phyloP scores from a whole-genome alignment of 2,113 vertebrate genomes.

The Capra hircus region DNA sequence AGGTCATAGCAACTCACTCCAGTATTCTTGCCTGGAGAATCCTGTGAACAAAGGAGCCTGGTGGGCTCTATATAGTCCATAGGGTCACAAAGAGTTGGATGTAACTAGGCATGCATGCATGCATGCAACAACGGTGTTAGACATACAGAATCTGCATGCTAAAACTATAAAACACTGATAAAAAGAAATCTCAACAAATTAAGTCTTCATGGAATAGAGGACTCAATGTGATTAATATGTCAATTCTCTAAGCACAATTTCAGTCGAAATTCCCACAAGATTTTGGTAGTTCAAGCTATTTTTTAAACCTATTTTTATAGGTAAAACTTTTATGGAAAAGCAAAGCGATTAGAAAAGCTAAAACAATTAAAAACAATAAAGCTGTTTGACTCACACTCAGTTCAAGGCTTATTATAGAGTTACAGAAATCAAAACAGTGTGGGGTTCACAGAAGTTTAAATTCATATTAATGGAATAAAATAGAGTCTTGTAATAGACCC shows the following conservation, averaged over 20 bases:
- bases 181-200: not conserved
- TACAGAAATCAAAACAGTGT: not conserved
- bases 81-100: not conserved
- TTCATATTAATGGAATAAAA: not conserved
- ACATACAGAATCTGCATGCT: not conserved
- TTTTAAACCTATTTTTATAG: not conserved
- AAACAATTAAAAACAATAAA: not conserved
- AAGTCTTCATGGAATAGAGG: not conserved
- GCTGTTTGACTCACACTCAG: not conserved
- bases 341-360: not conserved
- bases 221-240: not conserved
- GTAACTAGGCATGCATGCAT: not conserved
- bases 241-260: not conserved
- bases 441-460: not conserved
- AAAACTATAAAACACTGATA: not conserved
- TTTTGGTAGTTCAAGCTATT: not conserved
- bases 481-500: not conserved
- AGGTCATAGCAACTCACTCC: not conserved
- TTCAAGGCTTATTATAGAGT: not conserved
- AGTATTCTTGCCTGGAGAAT: not conserved
- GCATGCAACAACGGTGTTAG: not conserved
- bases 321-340: not conserved
- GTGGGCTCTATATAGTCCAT: not conserved
- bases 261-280: not conserved
- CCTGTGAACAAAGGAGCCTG: not conserved